Conservation (phyloP, 2,888 invertebrate species). For the Macaria liturata region DNA sequence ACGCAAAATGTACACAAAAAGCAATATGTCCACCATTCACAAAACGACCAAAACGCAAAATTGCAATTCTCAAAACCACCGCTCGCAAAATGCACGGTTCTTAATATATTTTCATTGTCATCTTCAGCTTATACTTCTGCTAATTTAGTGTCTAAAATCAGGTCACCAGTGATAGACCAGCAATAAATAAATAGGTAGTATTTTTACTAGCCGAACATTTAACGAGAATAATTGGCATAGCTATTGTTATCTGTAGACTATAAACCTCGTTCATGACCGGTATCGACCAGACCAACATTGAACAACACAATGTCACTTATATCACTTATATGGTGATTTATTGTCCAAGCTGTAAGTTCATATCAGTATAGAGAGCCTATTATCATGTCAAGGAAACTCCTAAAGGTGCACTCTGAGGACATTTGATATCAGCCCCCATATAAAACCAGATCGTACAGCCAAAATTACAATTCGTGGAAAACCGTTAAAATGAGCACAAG, state of each 20-base stretch:
- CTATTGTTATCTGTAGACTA: constrained; percentile 13
- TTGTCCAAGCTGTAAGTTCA: constrained; percentile 24
- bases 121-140: no score
- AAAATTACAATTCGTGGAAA: constrained; percentile 53
- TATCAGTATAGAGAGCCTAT: constrained; percentile 38
- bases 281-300: constrained; percentile 11
- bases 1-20: no score
- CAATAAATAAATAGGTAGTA: neutral
- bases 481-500: constrained; percentile 60
- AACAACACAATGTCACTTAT: no score
- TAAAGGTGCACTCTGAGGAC: constrained; percentile 46
- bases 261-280: constrained; percentile 26
- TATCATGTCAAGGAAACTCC: constrained; percentile 59
- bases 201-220: neutral
- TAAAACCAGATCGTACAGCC: constrained; percentile 51
- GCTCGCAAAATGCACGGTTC: no score
- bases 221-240: neutral
- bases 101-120: no score
- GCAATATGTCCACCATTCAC: no score
- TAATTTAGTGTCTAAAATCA: no score
- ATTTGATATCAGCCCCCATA: constrained; percentile 68
- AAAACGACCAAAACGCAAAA: no score
- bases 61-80: no score
- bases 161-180: no score
- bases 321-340: constrained; percentile 17